Evolutionary conservation across 2,797 vertebrate species (phyloP).

Genomic region (Typhlichthys subterraneus): DNA sequence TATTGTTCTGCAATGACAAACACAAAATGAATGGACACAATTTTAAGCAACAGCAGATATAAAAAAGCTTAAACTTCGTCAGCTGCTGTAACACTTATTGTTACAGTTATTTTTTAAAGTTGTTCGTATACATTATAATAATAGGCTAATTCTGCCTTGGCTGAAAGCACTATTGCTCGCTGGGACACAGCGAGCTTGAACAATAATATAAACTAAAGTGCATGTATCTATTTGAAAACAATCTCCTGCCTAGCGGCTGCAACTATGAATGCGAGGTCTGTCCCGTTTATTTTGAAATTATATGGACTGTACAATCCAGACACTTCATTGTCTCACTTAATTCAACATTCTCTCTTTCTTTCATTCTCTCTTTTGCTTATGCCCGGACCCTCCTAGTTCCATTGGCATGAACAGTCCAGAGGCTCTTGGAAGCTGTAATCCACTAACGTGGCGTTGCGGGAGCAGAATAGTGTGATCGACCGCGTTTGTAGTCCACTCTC

Average conservation of each 20-base stretch:
- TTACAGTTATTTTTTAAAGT: slow-evolving; percentile 16
- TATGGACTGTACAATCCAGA: slow-evolving; percentile 34
- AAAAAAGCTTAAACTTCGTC: slow-evolving; percentile 19
- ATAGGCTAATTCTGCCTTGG: slow-evolving; percentile 30
- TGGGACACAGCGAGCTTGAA: slow-evolving; percentile 27
- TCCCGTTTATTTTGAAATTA: slow-evolving; percentile 47
- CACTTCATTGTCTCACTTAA: slow-evolving; percentile 1
- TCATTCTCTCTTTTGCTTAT: neutral
- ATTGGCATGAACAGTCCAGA: slow-evolving; percentile 93
- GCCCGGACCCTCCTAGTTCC: slow-evolving; percentile 80
- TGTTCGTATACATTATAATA: slow-evolving; percentile 39
- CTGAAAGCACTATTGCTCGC: slow-evolving; percentile 41
- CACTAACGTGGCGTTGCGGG: slow-evolving; percentile 90
- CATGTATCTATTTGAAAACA: slow-evolving; percentile 41
- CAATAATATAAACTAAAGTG: slow-evolving; percentile 41
- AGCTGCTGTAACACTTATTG: slow-evolving; percentile 23
- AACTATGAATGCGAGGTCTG: slow-evolving; percentile 23
- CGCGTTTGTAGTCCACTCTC: slow-evolving; percentile 88
- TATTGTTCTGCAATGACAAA: slow-evolving; percentile 26
- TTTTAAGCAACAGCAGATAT: slow-evolving; percentile 30
- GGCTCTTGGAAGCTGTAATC: slow-evolving; percentile 92
- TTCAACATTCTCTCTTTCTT: slow-evolving; percentile 15
- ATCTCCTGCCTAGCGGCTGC: slow-evolving; percentile 18
- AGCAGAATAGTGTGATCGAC: slow-evolving; percentile 89
- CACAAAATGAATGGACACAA: slow-evolving; percentile 36